Evolutionary conservation across 2,797 vertebrate genomes (phyloP).

Genomic region (Danio tinwini): DNA sequence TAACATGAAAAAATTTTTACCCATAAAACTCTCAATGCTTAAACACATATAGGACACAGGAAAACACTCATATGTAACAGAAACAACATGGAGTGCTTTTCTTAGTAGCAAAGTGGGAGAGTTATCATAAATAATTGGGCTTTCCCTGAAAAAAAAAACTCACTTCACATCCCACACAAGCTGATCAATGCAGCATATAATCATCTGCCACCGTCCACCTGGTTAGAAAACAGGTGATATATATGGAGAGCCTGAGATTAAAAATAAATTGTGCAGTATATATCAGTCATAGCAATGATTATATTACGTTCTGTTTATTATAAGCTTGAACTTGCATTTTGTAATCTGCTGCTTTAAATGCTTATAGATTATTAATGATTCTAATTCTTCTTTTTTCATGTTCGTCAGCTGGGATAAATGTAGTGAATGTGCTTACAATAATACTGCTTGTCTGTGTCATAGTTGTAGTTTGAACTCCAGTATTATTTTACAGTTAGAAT

Average conservation of each 20-base stretch:
- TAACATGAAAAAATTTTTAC: background rate
- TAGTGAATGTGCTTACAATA: too few species aligned
- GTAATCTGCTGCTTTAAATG: too few species aligned
- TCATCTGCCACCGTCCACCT: conserved; percentile 2
- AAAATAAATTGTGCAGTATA: conserved; percentile 16
- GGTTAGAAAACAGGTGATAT: conserved; percentile 10
- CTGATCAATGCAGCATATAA: conserved; percentile 25
- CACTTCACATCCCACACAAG: conserved; percentile 5
- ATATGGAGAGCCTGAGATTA: background rate
- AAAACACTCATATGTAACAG: background rate
- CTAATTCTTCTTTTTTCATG: too few species aligned
- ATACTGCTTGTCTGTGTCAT: too few species aligned
- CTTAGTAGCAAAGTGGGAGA: background rate
- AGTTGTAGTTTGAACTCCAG: too few species aligned
- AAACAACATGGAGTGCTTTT: background rate
- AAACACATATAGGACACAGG: background rate
- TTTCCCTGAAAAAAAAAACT: conserved; percentile 1
- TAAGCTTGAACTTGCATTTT: too few species aligned
- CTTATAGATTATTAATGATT: too few species aligned
- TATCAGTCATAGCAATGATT: too few species aligned
- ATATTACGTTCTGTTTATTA: too few species aligned
- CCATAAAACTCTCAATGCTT: background rate
- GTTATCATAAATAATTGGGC: background rate
- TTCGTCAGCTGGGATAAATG: too few species aligned
- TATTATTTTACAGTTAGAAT: too few species aligned